phyloP scores from a whole-genome alignment of 2,888 invertebrate genomes.

The Drosophila formosana region DNA sequence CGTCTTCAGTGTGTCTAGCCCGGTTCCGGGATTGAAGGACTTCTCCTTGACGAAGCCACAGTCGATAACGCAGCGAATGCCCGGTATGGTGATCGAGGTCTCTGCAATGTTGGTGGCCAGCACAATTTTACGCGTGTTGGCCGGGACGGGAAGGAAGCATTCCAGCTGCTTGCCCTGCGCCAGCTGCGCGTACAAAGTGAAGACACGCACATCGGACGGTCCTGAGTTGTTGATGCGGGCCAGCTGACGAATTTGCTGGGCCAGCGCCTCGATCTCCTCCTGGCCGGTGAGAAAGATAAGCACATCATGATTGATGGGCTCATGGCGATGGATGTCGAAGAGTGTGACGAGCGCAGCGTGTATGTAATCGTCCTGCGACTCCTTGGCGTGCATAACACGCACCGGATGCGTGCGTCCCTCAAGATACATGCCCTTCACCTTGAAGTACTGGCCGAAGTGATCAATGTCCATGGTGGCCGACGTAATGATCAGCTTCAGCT shows the following conservation, averaged over 20 bases:
- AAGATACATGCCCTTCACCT: conserved; percentile 94
- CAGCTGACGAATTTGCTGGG: conserved; percentile 90
- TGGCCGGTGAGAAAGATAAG: conserved; percentile 97
- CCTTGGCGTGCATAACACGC: conserved; percentile 90
- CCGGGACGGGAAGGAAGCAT: conserved; percentile 91
- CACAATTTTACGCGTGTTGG: conserved; percentile 94
- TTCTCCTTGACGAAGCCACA: conserved; percentile 96
- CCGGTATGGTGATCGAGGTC: conserved; percentile 97
- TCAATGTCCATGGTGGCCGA: conserved; percentile 99
- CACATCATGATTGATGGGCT: conserved; percentile 94
- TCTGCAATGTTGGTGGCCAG: conserved; percentile 99
- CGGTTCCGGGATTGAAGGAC: conserved; percentile 92
- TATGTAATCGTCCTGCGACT: conserved; percentile 92
- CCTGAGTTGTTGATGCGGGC: conserved; percentile 86
- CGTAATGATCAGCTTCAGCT: conserved; percentile 94
- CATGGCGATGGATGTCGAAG: conserved; percentile 94
- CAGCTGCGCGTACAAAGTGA: conserved; percentile 96
- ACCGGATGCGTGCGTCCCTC: conserved; percentile 95
- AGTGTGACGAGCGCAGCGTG: conserved; percentile 93
- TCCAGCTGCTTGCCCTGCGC: conserved; percentile 94
- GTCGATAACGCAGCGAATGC: conserved; percentile 96
- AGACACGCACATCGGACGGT: conserved; percentile 90
- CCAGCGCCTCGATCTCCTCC: conserved; percentile 97
- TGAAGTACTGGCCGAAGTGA: conserved; percentile 95
- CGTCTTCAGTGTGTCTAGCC: conserved; percentile 93